These are phyloP conservation scores for Loris lydekkerianus DNA, from an alignment of 2,797 vertebrate genomes.

Conservation along the genomic window DNA sequence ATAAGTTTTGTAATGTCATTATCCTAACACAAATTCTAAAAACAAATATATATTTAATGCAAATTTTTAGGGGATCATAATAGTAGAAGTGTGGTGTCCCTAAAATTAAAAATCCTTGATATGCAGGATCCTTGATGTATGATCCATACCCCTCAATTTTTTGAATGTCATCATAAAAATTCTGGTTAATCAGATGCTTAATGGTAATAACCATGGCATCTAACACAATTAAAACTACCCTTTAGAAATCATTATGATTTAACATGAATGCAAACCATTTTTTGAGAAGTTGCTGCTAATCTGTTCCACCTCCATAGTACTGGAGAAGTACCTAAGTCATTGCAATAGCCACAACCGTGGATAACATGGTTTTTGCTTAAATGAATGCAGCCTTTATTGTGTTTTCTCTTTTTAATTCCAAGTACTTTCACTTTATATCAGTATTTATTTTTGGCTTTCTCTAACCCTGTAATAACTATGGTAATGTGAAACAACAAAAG, in stretches of 20 bases:
- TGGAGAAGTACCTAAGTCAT: constrained; percentile 22
- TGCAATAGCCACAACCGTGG: background rate
- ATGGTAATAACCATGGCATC: background rate
- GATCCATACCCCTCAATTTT: background rate
- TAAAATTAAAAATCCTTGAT: constrained; percentile 52
- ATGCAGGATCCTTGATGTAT: background rate
- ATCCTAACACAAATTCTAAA: background rate
- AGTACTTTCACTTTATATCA: background rate
- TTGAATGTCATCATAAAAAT: constrained; percentile 36
- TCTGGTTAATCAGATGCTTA: constrained; percentile 7
- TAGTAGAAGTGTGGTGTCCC: constrained; percentile 3
- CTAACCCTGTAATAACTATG: background rate
- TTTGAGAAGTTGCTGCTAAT: background rate
- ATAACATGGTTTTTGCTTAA: constrained; percentile 52
- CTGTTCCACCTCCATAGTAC: background rate
- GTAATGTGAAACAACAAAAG: constrained; percentile 48
- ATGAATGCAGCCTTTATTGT: background rate
- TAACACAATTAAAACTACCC: constrained; percentile 32
- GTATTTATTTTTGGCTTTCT: background rate
- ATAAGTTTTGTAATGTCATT: background rate
- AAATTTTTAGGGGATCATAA: background rate
- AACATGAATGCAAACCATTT: background rate
- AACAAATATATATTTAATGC: background rate
- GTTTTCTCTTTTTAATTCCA: constrained; percentile 29
- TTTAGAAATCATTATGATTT: constrained; percentile 34